Conservation (phyloP, 1,140 invertebrate species). For the Apis dorsata region DNA sequence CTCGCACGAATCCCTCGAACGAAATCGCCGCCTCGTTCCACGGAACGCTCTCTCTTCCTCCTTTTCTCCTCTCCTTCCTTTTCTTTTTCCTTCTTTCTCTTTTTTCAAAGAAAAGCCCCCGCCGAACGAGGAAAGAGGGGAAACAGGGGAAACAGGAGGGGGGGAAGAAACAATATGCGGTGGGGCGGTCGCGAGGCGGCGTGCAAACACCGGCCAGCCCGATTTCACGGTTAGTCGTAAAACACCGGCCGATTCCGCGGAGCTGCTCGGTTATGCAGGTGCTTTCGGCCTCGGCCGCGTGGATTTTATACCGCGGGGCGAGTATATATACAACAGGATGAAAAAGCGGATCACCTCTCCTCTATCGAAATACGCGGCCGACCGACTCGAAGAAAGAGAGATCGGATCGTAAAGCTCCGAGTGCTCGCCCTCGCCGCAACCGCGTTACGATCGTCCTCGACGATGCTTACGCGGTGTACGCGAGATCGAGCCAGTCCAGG, state of each 20-base stretch:
- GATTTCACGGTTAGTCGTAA: slow-evolving; percentile 62
- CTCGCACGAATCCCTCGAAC: not conserved
- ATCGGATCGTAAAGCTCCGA: slow-evolving; percentile 51
- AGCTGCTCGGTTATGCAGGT: slow-evolving; percentile 48
- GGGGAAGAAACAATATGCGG: slow-evolving; percentile 46
- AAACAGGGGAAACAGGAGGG: slow-evolving; percentile 13
- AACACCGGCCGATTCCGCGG: slow-evolving; percentile 52
- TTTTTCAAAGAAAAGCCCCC: not conserved
- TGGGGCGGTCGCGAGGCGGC: slow-evolving; percentile 23
- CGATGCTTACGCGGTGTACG: not conserved
- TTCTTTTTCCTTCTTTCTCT: not conserved
- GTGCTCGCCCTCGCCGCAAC: not conserved
- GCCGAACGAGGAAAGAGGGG: slow-evolving; percentile 27
- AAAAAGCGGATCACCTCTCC: slow-evolving; percentile 54
- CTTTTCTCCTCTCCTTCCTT: not conserved
- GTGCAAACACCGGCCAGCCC: slow-evolving; percentile 56
- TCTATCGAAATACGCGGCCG: slow-evolving; percentile 45
- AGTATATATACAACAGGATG: slow-evolving; percentile 29
- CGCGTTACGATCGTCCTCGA: slow-evolving; percentile 7
- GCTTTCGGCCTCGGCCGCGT: slow-evolving; percentile 43
- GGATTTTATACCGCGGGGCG: slow-evolving; percentile 56
- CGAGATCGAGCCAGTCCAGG: too few species aligned
- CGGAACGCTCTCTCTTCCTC: not conserved
- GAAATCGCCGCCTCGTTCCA: not conserved
- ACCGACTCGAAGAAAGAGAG: slow-evolving; percentile 36